phyloP scores from a whole-genome alignment of 2,888 invertebrate genomes.

The Harpalus rubripes region DNA sequence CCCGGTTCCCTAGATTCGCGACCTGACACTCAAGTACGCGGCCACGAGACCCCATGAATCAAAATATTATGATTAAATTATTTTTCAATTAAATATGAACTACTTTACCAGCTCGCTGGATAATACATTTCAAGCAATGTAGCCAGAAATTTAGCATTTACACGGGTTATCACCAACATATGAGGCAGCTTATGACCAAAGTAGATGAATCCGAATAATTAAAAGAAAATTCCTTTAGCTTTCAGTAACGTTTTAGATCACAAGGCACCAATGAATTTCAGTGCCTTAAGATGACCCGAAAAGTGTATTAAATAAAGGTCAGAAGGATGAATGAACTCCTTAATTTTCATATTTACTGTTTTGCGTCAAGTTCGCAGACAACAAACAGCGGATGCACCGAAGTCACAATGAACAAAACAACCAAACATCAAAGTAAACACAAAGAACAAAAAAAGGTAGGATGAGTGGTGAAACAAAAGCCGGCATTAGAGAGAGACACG shows the following conservation, averaged over 20 bases:
- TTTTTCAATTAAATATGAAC: too few relatives aligned
- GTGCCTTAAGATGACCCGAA: not conserved
- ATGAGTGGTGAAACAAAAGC: slow-evolving; percentile 49
- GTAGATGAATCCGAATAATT: not conserved
- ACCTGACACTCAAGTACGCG: too few relatives aligned
- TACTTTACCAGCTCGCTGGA: too few relatives aligned
- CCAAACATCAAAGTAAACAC: slow-evolving; percentile 60
- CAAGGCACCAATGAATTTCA: not conserved
- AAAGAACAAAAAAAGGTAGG: slow-evolving; percentile 33
- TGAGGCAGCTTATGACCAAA: too few relatives aligned
- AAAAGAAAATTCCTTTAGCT: not conserved
- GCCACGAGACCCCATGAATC: too few relatives aligned
- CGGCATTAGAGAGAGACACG: slow-evolving; percentile 50
- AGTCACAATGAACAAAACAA: slow-evolving; percentile 59
- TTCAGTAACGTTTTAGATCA: too few relatives aligned
- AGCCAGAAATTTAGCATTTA: too few relatives aligned
- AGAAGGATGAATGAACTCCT: slow-evolving; percentile 16
- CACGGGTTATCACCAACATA: too few relatives aligned
- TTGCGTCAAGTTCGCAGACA: slow-evolving; percentile 48
- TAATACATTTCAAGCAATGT: too few relatives aligned
- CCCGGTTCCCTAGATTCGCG: too few relatives aligned
- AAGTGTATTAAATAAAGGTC: not conserved
- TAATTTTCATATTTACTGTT: slow-evolving; percentile 44
- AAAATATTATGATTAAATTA: too few relatives aligned
- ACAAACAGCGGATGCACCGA: slow-evolving; percentile 60